A percentile compares a stretch with the other conserved stretches of the same genome.
These are phyloP conservation scores for Leptinotarsa haldemani DNA, from an alignment of 2,888 invertebrate species.

Conservation along the genomic window DNA sequence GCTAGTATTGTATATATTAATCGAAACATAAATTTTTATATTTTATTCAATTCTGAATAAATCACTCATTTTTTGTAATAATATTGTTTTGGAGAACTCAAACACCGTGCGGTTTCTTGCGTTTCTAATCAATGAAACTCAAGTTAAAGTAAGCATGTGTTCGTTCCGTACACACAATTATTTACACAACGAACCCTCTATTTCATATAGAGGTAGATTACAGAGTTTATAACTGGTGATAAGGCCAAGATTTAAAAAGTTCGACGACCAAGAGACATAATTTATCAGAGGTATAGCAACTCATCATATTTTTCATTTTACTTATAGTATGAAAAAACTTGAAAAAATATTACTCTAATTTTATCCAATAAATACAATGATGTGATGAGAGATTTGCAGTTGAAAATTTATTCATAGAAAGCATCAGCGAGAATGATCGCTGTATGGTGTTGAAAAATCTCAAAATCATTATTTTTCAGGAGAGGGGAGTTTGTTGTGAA, in stretches of 20 bases:
- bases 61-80: too few relatives aligned
- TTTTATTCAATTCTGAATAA: too few relatives aligned
- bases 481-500: too few relatives aligned
- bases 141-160: slow-evolving; percentile 44
- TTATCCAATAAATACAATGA: too few relatives aligned
- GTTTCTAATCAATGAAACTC: background rate
- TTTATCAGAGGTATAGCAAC: background rate
- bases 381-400: too few relatives aligned
- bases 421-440: too few relatives aligned
- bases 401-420: too few relatives aligned
- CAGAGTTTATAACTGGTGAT: slow-evolving; percentile 7
- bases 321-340: background rate
- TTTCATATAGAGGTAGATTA: slow-evolving; percentile 42
- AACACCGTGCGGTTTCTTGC: background rate
- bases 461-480: too few relatives aligned
- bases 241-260: background rate
- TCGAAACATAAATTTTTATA: too few relatives aligned
- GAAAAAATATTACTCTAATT: background rate
- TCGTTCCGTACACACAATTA: slow-evolving; percentile 37
- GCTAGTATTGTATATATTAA: too few relatives aligned
- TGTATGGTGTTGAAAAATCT: too few relatives aligned
- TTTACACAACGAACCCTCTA: slow-evolving; percentile 44
- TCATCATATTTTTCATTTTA: background rate
- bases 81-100: background rate
- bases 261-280: background rate